Percentiles rank a stretch among this genome's conserved stretches.
Conservation (phyloP, 2,113 vertebrate species). For the Urocolius indicus region DNA sequence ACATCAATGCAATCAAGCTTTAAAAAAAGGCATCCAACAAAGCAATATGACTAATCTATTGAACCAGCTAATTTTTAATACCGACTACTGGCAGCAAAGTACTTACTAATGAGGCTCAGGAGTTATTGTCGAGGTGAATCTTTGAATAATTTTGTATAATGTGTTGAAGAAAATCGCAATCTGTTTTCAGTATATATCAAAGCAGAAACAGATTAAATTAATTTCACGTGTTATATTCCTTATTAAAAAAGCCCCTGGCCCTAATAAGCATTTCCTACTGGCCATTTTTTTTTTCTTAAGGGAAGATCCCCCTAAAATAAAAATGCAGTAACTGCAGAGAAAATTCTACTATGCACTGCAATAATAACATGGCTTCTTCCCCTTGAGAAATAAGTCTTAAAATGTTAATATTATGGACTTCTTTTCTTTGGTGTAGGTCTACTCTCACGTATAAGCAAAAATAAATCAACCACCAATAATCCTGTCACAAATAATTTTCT, state of each 20-base stretch:
- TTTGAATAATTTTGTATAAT: slow-evolving; percentile 13
- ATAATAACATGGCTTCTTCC: background rate
- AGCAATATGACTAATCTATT: background rate
- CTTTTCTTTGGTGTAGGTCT: background rate
- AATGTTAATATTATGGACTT: background rate
- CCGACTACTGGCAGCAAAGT: background rate
- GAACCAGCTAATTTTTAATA: slow-evolving; percentile 11
- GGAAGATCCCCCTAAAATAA: background rate
- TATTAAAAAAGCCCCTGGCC: background rate
- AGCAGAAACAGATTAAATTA: slow-evolving; percentile 12
- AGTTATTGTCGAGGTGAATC: slow-evolving; percentile 29
- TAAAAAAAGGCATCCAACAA: background rate
- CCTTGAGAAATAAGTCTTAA: background rate
- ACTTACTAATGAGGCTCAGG: slow-evolving; percentile 2
- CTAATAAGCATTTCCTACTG: background rate
- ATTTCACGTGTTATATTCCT: background rate
- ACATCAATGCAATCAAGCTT: background rate
- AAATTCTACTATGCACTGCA: background rate
- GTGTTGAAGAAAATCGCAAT: slow-evolving; percentile 14
- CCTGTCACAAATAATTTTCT: background rate
- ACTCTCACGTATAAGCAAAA: background rate
- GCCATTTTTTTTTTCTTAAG: background rate
- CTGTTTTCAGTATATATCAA: slow-evolving; percentile 15
- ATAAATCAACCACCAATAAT: background rate
- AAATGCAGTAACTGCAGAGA: background rate